These are phyloP conservation scores for Suricata suricatta DNA, from an alignment of 2,113 vertebrate species.

Conservation along the genomic window DNA sequence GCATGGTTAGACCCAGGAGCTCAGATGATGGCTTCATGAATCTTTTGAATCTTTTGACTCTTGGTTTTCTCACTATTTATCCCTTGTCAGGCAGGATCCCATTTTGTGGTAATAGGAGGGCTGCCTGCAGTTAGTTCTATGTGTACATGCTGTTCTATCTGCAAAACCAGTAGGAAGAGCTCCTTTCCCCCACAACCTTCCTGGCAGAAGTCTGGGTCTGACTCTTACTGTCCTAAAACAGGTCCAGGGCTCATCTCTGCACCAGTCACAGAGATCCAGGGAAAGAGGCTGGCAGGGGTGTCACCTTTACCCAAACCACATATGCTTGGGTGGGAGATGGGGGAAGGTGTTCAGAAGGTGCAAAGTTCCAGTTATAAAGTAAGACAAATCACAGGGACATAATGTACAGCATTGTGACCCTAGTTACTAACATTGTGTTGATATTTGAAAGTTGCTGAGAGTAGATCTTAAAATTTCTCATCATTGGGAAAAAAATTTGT, in stretches of 20 bases:
- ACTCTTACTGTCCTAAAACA: background rate
- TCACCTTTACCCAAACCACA: background rate
- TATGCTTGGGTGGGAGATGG: background rate
- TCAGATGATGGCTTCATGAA: background rate
- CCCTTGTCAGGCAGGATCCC: background rate
- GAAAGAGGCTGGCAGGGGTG: background rate
- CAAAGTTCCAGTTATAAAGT: background rate
- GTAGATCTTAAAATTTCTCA: background rate
- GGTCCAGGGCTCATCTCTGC: background rate
- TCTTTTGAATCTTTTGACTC: background rate
- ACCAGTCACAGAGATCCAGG: background rate
- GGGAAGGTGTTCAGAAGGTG: background rate
- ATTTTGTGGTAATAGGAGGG: background rate
- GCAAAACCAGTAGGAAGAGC: background rate
- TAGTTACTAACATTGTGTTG: background rate
- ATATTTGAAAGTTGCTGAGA: background rate
- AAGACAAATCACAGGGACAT: background rate
- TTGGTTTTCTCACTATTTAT: background rate
- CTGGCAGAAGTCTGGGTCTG: background rate
- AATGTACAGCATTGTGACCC: background rate
- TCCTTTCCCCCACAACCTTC: background rate
- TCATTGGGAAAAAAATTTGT: background rate
- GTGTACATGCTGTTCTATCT: background rate
- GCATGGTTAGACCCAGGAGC: background rate
- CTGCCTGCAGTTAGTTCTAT: background rate